Evolutionary conservation across 2,113 vertebrate genomes (phyloP), one percentile per base, ranked within the genome.

Genomic region (Nansenia antarctica): DNA sequence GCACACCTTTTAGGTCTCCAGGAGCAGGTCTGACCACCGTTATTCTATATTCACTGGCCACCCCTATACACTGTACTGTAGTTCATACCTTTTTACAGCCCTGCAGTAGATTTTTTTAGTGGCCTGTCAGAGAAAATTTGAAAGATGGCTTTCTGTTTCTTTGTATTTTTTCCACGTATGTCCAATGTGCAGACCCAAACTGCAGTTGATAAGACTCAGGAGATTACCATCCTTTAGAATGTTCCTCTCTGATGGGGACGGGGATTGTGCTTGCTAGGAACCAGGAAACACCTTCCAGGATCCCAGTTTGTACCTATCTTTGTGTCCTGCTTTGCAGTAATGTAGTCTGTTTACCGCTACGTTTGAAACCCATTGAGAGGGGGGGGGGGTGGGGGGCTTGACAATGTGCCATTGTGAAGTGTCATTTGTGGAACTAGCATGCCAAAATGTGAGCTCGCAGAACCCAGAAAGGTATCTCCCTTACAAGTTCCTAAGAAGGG

Each of bases 371-470:
- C 24, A 18, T 35, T 39, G 8, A 39, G 22, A 7, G 45, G 24
- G 18, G 30, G 53, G 20, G 24, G 29, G 68, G 14, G 45, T 14
- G 18, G 30, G 53, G 20, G 24, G 29, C 65, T 47, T 66, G 60
- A 65, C 35, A 27, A 67, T 59, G 69, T 75, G 79, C 68, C 58
- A 59, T 76, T 27, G 65, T 63, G 65, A 74, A 52, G 52, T 37
- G 61, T 62, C 53, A 26, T 34, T 69, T 29, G 75, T 71, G 65
- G 52, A 73, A 69, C 76, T 72, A 65, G 71, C 68, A 72, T 75
- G 69, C 65, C 73, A 82, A 73, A 54, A 78, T 37, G 6, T 45
- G 24, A 63, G 26, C 22, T 58, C 62, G 20, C 26, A 59, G 64
- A 71, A 53, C 49, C 60, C 73, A 67, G 52, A 52, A 39, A 30